Evolutionary conservation across 2,888 invertebrate genomes (phyloP).

Genomic region (Dysmachus trigonus): DNA sequence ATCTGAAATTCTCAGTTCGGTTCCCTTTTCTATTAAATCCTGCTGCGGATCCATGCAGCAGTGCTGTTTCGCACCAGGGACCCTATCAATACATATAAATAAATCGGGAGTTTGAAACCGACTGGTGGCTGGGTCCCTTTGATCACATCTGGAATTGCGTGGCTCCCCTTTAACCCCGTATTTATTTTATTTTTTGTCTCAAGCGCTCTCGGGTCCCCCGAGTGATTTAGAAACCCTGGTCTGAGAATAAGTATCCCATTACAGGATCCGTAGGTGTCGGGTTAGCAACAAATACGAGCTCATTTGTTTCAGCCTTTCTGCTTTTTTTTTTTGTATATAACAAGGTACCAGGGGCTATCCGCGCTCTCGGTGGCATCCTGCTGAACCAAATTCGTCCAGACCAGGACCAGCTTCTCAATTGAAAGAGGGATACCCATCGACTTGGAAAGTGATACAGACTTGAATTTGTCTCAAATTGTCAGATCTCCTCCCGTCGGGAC

Average conservation of each 20-base stretch:
- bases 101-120: not conserved
- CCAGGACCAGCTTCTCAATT: not conserved
- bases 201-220: not conserved
- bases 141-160: slow-evolving; percentile 21
- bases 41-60: not conserved
- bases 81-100: not conserved
- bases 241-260: slow-evolving; percentile 28
- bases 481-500: not conserved
- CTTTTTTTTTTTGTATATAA: too few species aligned
- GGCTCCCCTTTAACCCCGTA: not conserved
- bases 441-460: slow-evolving; percentile 25
- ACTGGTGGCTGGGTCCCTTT: not conserved
- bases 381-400: not conserved
- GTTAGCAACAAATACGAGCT: slow-evolving; percentile 30
- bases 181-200: too few species aligned
- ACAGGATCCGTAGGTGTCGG: slow-evolving; percentile 10
- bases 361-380: not conserved
- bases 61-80: not conserved
- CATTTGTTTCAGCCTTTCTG: slow-evolving; percentile 15
- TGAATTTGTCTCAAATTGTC: slow-evolving; percentile 29
- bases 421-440: slow-evolving; percentile 15
- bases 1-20: not conserved
- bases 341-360: not conserved
- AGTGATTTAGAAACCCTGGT: slow-evolving; percentile 35
- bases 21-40: slow-evolving; percentile 4